phyloP scores from a whole-genome alignment of 1,140 invertebrate species.

The Euschistus heros region DNA sequence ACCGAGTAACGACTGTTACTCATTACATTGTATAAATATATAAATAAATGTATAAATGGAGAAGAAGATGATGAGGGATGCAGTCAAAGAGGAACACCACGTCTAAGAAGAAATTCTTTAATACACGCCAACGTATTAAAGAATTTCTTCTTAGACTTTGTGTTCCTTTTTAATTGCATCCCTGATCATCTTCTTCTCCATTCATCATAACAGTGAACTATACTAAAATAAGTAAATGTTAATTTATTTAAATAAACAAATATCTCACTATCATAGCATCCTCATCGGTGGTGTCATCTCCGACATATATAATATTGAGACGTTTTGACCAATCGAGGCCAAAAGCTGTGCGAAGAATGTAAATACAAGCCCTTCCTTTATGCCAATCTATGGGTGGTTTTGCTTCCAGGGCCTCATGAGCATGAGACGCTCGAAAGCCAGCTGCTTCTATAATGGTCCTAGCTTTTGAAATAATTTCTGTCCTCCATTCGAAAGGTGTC shows the following conservation, averaged over 20 bases:
- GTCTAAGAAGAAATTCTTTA: too few relatives aligned
- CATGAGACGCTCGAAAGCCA: slow-evolving; percentile 63
- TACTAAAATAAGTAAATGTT: too few relatives aligned
- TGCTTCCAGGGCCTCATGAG: slow-evolving; percentile 76
- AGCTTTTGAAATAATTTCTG: slow-evolving; percentile 53
- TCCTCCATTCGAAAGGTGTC: slow-evolving; percentile 53
- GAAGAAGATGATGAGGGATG: too few relatives aligned
- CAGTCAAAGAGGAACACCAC: too few relatives aligned
- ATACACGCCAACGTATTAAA: too few relatives aligned
- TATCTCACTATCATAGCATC: slow-evolving; percentile 73
- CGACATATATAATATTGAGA: slow-evolving; percentile 80
- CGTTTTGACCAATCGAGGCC: slow-evolving; percentile 84
- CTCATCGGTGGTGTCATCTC: slow-evolving; percentile 82
- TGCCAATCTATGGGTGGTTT: slow-evolving; percentile 84
- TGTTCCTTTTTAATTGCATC: too few relatives aligned
- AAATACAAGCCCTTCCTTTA: slow-evolving; percentile 80
- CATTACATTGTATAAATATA: too few relatives aligned
- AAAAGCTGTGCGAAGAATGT: slow-evolving; percentile 78
- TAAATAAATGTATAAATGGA: too few relatives aligned
- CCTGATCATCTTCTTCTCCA: too few relatives aligned
- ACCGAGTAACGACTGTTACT: too few relatives aligned
- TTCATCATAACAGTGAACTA: too few relatives aligned
- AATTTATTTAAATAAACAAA: not conserved
- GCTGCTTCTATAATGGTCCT: slow-evolving; percentile 57
- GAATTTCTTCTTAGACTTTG: too few relatives aligned